A percentile compares a stretch with the other conserved stretches of the same genome.
These are phyloP conservation scores for Polydrusus pterygomalis DNA, from an alignment of 2,888 invertebrate genomes.

Conservation along the genomic window DNA sequence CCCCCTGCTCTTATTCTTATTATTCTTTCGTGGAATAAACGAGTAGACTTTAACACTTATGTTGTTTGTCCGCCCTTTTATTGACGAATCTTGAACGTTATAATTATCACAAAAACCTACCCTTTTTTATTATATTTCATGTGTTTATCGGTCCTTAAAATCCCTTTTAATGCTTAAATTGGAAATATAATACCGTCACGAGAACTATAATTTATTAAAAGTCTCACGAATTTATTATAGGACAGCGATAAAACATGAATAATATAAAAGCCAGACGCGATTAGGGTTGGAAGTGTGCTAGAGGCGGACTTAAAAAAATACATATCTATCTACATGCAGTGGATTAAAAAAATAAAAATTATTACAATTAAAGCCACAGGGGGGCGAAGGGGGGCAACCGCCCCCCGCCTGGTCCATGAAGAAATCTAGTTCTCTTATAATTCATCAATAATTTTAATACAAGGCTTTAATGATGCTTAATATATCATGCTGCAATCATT, in stretches of 20 bases:
- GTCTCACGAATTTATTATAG: constrained; percentile 32
- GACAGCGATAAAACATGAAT: constrained; percentile 26
- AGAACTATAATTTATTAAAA: constrained; percentile 34
- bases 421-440: no score
- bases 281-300: background rate
- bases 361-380: no score
- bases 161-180: constrained; percentile 7
- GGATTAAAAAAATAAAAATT: no score
- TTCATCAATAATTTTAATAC: no score
- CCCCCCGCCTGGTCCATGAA: no score
- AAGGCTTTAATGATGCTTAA: no score
- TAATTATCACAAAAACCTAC: background rate
- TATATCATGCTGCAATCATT: no score
- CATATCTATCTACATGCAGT: no score
- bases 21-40: no score
- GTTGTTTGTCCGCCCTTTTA: background rate
- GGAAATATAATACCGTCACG: constrained; percentile 15
- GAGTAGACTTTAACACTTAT: no score
- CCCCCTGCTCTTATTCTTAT: no score
- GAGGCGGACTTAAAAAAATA: background rate
- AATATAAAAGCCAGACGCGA: constrained; percentile 13
- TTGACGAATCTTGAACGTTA: background rate
- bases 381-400: no score
- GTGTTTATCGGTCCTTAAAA: constrained; percentile 19
- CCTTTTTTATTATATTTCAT: constrained; percentile 3